phyloP scores from a whole-genome alignment of 2,888 invertebrate genomes.

The Lacanobia wlatinum region DNA sequence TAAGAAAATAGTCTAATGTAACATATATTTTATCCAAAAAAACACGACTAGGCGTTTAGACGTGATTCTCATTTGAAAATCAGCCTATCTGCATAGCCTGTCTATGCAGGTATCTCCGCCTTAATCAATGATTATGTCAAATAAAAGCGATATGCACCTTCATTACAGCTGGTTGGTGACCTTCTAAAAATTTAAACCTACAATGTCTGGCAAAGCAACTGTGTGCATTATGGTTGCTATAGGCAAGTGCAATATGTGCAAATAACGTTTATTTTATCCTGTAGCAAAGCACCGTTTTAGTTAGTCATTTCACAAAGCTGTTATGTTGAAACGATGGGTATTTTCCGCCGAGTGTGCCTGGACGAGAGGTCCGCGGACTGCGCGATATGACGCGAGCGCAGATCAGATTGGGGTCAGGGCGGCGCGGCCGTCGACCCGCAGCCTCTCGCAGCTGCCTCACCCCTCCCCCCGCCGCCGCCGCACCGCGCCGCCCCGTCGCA shows the following conservation, averaged over 20 bases:
- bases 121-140: conserved; percentile 18
- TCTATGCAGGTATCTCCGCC: too few relatives aligned
- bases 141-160: neutral
- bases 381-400: conserved; percentile 90
- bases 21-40: too few relatives aligned
- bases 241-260: conserved; percentile 10
- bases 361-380: conserved; percentile 83
- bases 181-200: conserved; percentile 9
- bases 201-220: neutral
- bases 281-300: conserved; percentile 59
- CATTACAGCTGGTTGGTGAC: neutral
- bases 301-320: conserved; percentile 66
- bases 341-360: conserved; percentile 88
- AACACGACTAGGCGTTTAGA: too few relatives aligned
- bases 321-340: conserved; percentile 83
- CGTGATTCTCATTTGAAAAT: too few relatives aligned
- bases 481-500: conserved; percentile 47
- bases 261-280: conserved; percentile 28
- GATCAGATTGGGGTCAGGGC: conserved; percentile 89
- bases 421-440: conserved; percentile 89
- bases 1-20: too few relatives aligned
- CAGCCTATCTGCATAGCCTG: too few relatives aligned
- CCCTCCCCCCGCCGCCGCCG: conserved; percentile 52
- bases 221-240: neutral
- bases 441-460: conserved; percentile 83